Conservation (phyloP, 2,113 vertebrate genomes). For the Baryphthengus martii region DNA sequence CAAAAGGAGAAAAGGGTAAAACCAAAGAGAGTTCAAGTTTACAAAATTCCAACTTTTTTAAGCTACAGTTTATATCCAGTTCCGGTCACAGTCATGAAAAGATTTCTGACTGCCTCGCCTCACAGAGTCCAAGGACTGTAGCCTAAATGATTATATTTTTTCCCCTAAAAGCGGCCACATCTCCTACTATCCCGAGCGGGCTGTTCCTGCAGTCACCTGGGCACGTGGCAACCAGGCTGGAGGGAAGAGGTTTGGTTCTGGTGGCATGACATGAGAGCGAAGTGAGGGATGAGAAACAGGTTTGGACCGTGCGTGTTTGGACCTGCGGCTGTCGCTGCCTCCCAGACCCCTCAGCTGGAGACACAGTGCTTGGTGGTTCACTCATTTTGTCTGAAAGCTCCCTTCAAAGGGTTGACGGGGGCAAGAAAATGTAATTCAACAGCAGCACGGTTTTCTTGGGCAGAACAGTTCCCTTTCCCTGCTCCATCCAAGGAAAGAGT, state of each 20-base stretch:
- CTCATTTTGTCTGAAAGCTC: neutral
- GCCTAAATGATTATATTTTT: neutral
- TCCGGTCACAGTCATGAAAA: conserved; percentile 43
- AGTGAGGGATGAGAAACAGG: neutral
- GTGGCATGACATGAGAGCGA: neutral
- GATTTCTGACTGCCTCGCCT: conserved; percentile 26
- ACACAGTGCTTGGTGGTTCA: neutral
- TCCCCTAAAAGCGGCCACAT: neutral
- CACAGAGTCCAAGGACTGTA: conserved; percentile 12
- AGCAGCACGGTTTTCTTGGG: neutral
- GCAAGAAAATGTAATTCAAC: neutral
- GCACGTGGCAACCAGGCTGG: neutral
- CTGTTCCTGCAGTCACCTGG: neutral
- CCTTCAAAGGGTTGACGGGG: neutral
- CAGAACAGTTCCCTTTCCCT: neutral
- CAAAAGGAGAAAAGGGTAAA: conserved; percentile 69
- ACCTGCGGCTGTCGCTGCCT: neutral
- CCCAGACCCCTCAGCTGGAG: neutral
- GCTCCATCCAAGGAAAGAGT: neutral
- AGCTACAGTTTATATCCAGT: conserved; percentile 73
- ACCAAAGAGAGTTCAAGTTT: conserved; percentile 67
- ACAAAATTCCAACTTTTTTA: conserved; percentile 51
- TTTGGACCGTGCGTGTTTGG: neutral
- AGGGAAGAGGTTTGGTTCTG: neutral
- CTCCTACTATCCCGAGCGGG: neutral